A percentile compares a stretch with the other conserved stretches of the same genome.
phyloP scores from a whole-genome alignment of 2,797 vertebrate species.

The Pelobates cultripes region DNA sequence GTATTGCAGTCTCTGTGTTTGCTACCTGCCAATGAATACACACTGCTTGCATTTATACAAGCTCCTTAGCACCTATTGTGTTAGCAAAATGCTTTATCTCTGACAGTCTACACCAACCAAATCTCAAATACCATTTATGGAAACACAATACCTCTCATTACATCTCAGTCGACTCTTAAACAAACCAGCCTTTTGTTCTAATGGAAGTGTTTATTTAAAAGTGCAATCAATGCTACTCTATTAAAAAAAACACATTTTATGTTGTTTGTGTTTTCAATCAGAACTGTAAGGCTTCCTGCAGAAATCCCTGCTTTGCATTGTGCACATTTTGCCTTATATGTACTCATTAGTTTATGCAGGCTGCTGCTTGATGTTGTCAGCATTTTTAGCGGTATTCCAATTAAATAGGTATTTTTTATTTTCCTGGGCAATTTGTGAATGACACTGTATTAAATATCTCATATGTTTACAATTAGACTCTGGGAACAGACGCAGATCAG shows the following conservation, averaged over 20 bases:
- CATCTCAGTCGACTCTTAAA: constrained; percentile 57
- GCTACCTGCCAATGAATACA: constrained; percentile 67
- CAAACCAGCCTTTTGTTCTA: constrained; percentile 63
- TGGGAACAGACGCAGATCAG: no score
- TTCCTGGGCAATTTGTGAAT: neutral
- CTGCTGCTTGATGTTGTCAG: neutral
- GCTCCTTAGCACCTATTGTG: constrained; percentile 62
- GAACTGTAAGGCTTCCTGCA: neutral
- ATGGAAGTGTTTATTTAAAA: constrained; percentile 57
- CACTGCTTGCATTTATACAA: constrained; percentile 59
- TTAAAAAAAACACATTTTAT: constrained; percentile 48
- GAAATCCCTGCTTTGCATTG: neutral
- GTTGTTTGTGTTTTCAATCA: constrained; percentile 29
- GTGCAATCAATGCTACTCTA: constrained; percentile 53
- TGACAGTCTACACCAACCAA: constrained; percentile 47
- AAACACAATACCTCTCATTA: constrained; percentile 54
- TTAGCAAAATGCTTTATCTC: constrained; percentile 57
- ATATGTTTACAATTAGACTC: no score
- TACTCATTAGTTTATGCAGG: neutral
- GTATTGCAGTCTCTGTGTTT: constrained; percentile 53
- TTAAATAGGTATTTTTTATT: neutral
- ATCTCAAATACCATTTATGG: constrained; percentile 44
- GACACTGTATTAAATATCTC: neutral
- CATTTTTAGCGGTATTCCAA: neutral
- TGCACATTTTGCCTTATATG: neutral